A percentile compares a stretch with the other conserved stretches of the same genome.
Evolutionary conservation across 2,113 vertebrate genomes (phyloP).

Genomic region (Thymallus thymallus): DNA sequence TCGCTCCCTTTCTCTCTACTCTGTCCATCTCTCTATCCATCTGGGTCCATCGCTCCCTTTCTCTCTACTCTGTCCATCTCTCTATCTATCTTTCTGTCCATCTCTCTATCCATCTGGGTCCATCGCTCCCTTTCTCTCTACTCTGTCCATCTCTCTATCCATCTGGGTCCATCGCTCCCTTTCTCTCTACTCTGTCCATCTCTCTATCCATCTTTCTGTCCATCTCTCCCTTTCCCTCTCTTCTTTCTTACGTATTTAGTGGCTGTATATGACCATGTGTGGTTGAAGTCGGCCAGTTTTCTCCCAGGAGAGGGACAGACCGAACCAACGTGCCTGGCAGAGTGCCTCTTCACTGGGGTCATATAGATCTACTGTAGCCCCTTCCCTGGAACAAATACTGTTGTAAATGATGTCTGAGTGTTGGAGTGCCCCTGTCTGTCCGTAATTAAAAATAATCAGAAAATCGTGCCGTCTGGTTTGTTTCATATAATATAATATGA

Average conservation of each 20-base stretch:
- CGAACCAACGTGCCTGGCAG: constrained; percentile 38
- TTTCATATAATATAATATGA: too few relatives aligned
- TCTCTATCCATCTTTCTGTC: not conserved
- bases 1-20: too few relatives aligned
- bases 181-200: too few relatives aligned
- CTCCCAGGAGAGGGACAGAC: constrained; percentile 4
- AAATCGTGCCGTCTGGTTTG: too few relatives aligned
- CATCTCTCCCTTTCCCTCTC: constrained; percentile 11
- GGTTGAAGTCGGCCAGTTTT: constrained; percentile 62
- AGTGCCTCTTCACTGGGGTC: constrained; percentile 35
- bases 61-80: not conserved
- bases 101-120: not conserved
- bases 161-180: too few relatives aligned
- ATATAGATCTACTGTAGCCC: constrained; percentile 38
- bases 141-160: too few relatives aligned
- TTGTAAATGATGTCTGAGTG: too few relatives aligned
- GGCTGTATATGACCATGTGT: constrained; percentile 81
- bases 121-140: too few relatives aligned
- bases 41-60: not conserved
- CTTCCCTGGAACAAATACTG: constrained; percentile 5
- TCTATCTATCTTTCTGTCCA: not conserved
- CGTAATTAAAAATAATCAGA: too few relatives aligned
- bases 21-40: too few relatives aligned
- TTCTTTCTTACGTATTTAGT: constrained; percentile 56
- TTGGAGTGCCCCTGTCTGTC: too few relatives aligned